phyloP scores from a whole-genome alignment of 2,888 invertebrate genomes.

The Gandaritis pyraliata region DNA sequence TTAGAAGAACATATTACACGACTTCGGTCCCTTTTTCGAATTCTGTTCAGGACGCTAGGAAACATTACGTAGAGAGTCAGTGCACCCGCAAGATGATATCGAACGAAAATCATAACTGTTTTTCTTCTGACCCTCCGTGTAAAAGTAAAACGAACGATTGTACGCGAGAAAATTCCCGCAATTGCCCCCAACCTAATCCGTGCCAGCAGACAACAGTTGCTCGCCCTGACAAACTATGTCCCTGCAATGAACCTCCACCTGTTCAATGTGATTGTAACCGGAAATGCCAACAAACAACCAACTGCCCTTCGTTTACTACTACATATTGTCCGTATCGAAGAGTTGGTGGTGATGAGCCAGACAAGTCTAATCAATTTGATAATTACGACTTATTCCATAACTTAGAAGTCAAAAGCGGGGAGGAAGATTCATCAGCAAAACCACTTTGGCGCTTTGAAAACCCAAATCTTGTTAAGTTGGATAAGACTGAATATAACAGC shows the following conservation, averaged over 20 bases:
- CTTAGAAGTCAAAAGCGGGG: conserved; percentile 54
- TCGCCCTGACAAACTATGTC: conserved; percentile 44
- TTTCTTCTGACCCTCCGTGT: conserved; percentile 21
- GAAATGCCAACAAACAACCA: conserved; percentile 43
- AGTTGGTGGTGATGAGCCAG: conserved; percentile 41
- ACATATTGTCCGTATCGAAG: conserved; percentile 37
- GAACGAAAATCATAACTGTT: conserved; percentile 23
- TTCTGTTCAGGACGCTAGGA: conserved; percentile 33
- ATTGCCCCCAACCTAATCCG: conserved; percentile 35
- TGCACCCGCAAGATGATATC: conserved; percentile 55
- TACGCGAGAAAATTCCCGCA: conserved; percentile 47
- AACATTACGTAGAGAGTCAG: conserved; percentile 44
- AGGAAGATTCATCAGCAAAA: conserved; percentile 39
- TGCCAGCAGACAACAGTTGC: conserved; percentile 29
- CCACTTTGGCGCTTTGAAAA: conserved; percentile 34
- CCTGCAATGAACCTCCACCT: conserved; percentile 49
- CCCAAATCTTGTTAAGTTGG: conserved; percentile 10
- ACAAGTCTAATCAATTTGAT: conserved; percentile 46
- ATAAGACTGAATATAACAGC: conserved; percentile 28
- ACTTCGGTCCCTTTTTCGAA: conserved; percentile 34
- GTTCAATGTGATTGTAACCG: conserved; percentile 38
- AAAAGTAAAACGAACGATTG: conserved; percentile 44
- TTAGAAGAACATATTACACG: conserved; percentile 51
- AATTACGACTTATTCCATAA: conserved; percentile 60
- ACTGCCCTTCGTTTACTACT: conserved; percentile 24